phyloP scores from a whole-genome alignment of 2,888 invertebrate species.

The Trachelus stipa region DNA sequence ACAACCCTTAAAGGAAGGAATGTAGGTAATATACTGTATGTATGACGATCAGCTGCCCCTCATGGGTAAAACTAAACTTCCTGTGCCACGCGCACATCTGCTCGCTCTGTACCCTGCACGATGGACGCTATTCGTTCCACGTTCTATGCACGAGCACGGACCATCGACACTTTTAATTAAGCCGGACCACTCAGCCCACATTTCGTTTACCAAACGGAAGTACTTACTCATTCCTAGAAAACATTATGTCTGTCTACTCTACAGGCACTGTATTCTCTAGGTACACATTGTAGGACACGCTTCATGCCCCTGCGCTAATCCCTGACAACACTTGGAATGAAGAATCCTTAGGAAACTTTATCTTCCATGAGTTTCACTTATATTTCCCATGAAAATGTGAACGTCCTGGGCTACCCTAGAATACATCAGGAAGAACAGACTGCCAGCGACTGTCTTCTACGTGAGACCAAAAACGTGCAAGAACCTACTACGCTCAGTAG shows the following conservation, averaged over 20 bases:
- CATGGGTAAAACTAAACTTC: slow-evolving; percentile 57
- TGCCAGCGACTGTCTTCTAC: background rate
- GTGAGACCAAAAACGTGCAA: background rate
- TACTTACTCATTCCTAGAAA: background rate
- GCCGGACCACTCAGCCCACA: background rate
- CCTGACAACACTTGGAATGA: background rate
- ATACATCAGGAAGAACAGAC: background rate
- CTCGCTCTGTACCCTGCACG: slow-evolving; percentile 29
- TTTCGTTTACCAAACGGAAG: slow-evolving; percentile 4
- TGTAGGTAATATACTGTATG: slow-evolving; percentile 32
- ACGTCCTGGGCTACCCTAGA: background rate
- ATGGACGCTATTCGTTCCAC: background rate
- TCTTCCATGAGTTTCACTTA: background rate
- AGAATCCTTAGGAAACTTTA: background rate
- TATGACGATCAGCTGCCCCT: slow-evolving; percentile 52
- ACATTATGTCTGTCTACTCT: background rate
- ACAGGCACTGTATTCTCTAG: background rate
- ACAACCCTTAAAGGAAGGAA: background rate
- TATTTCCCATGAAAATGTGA: background rate
- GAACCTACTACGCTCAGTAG: background rate
- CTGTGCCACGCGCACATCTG: slow-evolving; percentile 61
- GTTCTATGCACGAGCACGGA: background rate
- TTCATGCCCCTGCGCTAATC: background rate
- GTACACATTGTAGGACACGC: background rate
- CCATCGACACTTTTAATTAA: slow-evolving; percentile 9